Evolutionary conservation across 2,888 invertebrate genomes (phyloP), one percentile per base, ranked within the genome.

Genomic region (Nephrotoma guestfalica): DNA sequence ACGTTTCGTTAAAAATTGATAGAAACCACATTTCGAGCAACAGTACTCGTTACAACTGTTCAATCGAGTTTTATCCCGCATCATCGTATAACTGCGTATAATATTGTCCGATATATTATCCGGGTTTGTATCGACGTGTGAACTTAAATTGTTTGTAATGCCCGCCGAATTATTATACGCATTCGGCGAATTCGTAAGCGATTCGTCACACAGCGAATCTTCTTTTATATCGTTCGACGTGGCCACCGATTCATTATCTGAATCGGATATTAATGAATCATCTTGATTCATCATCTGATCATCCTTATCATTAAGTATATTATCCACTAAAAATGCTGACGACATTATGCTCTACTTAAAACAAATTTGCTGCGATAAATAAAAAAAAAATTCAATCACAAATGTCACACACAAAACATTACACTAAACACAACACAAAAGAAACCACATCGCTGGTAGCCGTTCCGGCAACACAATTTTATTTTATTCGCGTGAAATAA

Each of bases 241-340:
- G 84, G 88, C 87, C 87, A 89, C 89, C 85, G 89, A 89, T 71
- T 71, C 71, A 87, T 87, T 86, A n/a, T 87, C 88, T 84, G 87
- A 87, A 86, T 88, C 89, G 86, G 89, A 89, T 41, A 88, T 88
- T 86, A 89, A 88, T 45, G 89, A 88, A 83, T 88, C 89, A 43
- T 88, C 88, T 87, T 88, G 88, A 83, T 88, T 88, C 71, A 71
- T 71, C 30, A 71, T 71, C 87, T 88, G 88, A 86, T 88, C 88
- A 86, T 89, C 89, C 88, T 90, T 91, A 87, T 90, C 90, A 89
- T 90, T 90, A 87, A 91, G 89, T 88, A 91, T 89, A 88, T 91
- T 91, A 88, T 91, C 91, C 88, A 91, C 90, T 88, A 91, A 88
- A 87, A 91, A 91, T 71, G 91, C 90, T 87, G 91, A 91, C 89